phyloP scores from a whole-genome alignment of 2,797 vertebrate genomes.

The Huso huso region DNA sequence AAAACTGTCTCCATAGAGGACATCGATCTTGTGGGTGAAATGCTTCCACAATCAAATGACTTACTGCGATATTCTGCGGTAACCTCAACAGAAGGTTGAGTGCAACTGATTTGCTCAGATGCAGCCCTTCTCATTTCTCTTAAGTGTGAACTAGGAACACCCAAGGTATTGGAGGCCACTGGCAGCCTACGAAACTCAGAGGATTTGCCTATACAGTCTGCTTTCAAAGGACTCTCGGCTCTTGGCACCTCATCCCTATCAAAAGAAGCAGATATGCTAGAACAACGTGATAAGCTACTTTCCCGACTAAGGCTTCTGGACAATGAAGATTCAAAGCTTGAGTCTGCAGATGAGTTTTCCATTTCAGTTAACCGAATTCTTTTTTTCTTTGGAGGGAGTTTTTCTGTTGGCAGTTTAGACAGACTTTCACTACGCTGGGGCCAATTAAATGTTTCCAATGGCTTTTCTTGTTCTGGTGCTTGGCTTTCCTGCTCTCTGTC shows the following conservation, averaged over 20 bases:
- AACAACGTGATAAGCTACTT: conserved; percentile 86
- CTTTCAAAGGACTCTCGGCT: conserved; percentile 69
- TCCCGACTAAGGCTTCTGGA: conserved; percentile 90
- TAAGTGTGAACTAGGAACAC: conserved; percentile 63
- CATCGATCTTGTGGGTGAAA: conserved; percentile 59
- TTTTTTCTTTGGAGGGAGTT: conserved; percentile 96
- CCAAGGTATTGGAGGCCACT: conserved; percentile 68
- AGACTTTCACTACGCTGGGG: conserved; percentile 92
- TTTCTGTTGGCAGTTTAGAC: conserved; percentile 91
- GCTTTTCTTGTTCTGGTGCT: conserved; percentile 67
- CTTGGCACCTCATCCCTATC: conserved; percentile 81
- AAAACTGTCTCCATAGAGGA: conserved; percentile 49
- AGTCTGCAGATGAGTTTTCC: conserved; percentile 88
- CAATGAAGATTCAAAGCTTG: conserved; percentile 85
- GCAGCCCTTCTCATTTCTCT: conserved; percentile 84
- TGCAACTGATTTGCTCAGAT: conserved; percentile 85
- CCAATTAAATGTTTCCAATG: conserved; percentile 84
- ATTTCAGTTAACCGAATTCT: conserved; percentile 91
- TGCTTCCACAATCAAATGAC: conserved; percentile 85
- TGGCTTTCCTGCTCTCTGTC: conserved; percentile 80
- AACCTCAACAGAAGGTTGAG: conserved; percentile 78
- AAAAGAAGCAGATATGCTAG: conserved; percentile 87
- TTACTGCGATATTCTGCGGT: conserved; percentile 85
- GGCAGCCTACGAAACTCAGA: conserved; percentile 73
- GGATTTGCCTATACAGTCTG: conserved; percentile 58